Evolutionary conservation across 2,797 vertebrate species (phyloP), one percentile per base, ranked within the genome.

Genomic region (Gouania willdenowi): DNA sequence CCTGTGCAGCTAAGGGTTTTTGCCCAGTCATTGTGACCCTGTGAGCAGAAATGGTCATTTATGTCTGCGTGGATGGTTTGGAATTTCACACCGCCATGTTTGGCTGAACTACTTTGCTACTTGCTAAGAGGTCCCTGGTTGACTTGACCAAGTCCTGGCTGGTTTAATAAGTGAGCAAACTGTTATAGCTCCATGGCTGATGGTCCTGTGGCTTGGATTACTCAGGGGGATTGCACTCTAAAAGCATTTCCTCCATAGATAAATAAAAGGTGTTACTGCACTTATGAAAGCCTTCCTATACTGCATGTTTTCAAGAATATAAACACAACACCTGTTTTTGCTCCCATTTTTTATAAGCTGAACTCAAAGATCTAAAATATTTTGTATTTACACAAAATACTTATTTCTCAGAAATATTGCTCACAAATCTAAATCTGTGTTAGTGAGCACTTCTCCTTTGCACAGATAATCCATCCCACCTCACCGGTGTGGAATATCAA

Each of bases 61-160:
- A 64, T 59, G 68, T 56, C 36, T 27, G 40, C 68, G 73, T 57
- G 68, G 69, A 56, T 34, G 30, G 64, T 41, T 16, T 79, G 66
- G 61, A 82, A 81, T 82, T 79, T 82, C 65, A 82, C 65, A 74
- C 70, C 54, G 28, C 58, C 57, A 40, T 24, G 31, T 47, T 51
- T 52, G 50, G 39, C 63, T 73, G 30, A 37, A 73, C 41, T 64
- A 69, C 57, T 71, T 57, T 66, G 50, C 59, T 69, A 54, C 49
- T 75, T 77, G 65, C 71, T 63, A 71, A 75, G 48, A 58, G 46
- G 62, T 78, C 68, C 68, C 66, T 18, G 36, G 64, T 52, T 52
- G 61, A 72, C 63, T 66, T 54, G 41, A 66, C 66, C 44, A 62
- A 51, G 53, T 73, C 55, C 21, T 12, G 47, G 41, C 50, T 49